These are phyloP conservation scores for Podarcis raffonei DNA, from an alignment of 2,113 vertebrate species.

Conservation along the genomic window DNA sequence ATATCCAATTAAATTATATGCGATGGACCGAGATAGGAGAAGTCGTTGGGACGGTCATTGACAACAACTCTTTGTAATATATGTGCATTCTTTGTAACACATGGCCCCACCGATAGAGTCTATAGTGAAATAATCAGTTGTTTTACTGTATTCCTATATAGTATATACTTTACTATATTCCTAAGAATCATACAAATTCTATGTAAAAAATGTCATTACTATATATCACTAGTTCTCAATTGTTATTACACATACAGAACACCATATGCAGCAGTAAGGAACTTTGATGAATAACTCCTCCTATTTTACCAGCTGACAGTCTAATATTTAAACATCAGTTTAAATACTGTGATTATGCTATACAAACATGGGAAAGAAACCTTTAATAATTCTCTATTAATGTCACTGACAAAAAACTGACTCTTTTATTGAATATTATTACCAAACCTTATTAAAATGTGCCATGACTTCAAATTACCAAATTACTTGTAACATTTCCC, in stretches of 20 bases:
- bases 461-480: neutral
- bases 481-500: slow-evolving; percentile 14
- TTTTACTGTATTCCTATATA: no score
- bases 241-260: neutral
- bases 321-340: neutral
- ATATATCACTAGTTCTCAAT: neutral
- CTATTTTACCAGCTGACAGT: neutral
- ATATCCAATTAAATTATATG: no score
- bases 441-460: neutral
- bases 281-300: neutral
- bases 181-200: no score
- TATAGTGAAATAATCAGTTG: no score
- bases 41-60: neutral
- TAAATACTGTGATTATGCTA: neutral
- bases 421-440: neutral
- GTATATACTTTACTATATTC: no score
- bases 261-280: neutral
- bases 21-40: neutral
- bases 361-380: slow-evolving; percentile 13
- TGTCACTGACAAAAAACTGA: neutral
- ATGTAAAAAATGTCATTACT: neutral
- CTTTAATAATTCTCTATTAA: slow-evolving; percentile 2
- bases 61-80: neutral
- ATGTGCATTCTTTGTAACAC: neutral
- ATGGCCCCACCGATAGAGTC: neutral